Conservation (phyloP, 2,797 vertebrate genomes). For the Peromyscus aztecus region DNA sequence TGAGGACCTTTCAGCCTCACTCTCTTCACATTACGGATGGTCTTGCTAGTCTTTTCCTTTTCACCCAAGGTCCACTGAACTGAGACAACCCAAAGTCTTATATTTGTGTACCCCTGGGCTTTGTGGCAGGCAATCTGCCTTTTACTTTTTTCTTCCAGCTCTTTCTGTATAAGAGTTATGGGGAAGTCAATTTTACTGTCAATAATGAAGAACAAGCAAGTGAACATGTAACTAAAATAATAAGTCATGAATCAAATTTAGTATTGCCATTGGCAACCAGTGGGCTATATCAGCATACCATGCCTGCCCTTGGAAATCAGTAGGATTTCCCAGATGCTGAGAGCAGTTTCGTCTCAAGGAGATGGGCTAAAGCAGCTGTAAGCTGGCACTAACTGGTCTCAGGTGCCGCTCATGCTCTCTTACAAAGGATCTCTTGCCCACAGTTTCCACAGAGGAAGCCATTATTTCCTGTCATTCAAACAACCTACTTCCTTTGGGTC, state of each 20-base stretch:
- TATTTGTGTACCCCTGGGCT: neutral
- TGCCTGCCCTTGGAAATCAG: neutral
- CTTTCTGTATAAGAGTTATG: constrained; percentile 56
- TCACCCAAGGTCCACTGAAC: neutral
- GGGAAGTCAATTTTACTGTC: constrained; percentile 41
- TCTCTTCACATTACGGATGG: neutral
- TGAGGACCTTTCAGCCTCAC: neutral
- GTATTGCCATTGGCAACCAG: constrained; percentile 58
- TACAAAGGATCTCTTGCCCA: neutral
- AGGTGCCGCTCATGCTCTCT: neutral
- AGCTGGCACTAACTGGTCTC: neutral
- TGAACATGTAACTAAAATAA: constrained; percentile 75
- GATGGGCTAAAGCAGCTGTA: constrained; percentile 19
- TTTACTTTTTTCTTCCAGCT: neutral
- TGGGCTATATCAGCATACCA: neutral
- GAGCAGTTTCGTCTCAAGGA: constrained; percentile 41
- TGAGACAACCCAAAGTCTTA: neutral
- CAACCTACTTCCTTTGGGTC: neutral
- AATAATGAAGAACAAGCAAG: constrained; percentile 62
- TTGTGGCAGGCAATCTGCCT: neutral
- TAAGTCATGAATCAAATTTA: constrained; percentile 73
- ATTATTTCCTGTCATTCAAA: neutral
- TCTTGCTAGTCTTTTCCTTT: neutral
- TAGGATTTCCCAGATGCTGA: neutral
- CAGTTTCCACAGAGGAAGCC: neutral